Percentiles rank a stretch among this genome's conserved stretches.
Evolutionary conservation across 2,113 vertebrate species (phyloP).

Genomic region (Lagopus leucura): DNA sequence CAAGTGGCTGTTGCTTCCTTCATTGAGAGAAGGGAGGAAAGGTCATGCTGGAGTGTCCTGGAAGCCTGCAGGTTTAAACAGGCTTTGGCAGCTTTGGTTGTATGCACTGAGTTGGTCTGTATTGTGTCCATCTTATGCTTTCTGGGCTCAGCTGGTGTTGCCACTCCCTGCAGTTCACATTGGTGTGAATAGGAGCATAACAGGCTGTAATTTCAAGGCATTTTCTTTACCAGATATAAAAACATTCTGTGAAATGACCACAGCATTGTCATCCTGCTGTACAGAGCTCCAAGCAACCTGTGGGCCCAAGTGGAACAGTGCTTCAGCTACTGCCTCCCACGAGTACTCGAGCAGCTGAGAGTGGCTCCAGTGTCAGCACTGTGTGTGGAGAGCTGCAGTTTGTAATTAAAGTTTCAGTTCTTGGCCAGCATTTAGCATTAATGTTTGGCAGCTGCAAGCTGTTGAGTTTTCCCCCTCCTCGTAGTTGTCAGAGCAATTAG

Average conservation of each 20-base stretch:
- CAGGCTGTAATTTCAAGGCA: neutral
- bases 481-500: slow-evolving; percentile 51
- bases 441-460: slow-evolving; percentile 53
- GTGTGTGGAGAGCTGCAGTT: neutral
- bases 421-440: slow-evolving; percentile 49
- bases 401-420: slow-evolving; percentile 59
- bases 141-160: neutral
- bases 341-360: neutral
- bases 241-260: neutral
- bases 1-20: neutral
- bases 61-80: neutral
- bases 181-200: neutral
- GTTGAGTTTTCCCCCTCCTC: neutral
- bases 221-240: neutral
- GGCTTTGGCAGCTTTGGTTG: neutral
- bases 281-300: neutral
- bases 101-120: accelerated
- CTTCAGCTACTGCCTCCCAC: neutral
- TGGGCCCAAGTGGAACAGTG: neutral
- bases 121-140: neutral
- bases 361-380: neutral
- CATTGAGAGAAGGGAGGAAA: neutral
- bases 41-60: neutral
- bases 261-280: neutral
- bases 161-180: neutral